Evolutionary conservation across 2,797 vertebrate genomes (phyloP).

Genomic region (Poliocrania exsul): DNA sequence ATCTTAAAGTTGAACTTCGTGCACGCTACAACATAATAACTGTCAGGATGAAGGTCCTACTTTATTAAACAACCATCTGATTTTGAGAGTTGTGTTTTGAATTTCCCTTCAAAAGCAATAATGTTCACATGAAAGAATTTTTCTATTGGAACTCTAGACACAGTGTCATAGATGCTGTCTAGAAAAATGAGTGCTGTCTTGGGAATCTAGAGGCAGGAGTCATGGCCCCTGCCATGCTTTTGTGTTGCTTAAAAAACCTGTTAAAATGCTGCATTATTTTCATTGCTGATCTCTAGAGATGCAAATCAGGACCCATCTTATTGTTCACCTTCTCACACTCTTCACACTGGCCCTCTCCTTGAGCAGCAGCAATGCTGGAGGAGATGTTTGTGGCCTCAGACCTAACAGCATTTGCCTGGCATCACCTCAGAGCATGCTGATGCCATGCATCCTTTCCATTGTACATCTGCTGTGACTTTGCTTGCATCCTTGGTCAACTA

Average conservation of each 20-base stretch:
- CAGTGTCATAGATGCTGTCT: background rate
- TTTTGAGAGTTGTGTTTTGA: background rate
- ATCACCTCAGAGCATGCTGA: background rate
- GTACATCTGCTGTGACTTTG: background rate
- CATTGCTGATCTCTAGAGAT: background rate
- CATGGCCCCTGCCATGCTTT: background rate
- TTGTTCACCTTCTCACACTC: background rate
- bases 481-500: background rate
- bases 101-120: background rate
- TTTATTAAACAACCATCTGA: background rate
- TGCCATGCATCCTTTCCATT: background rate
- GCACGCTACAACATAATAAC: background rate
- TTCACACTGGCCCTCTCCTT: accelerated
- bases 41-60: background rate
- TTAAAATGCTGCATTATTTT: background rate
- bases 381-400: background rate
- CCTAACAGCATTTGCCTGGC: background rate
- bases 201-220: background rate
- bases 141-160: background rate
- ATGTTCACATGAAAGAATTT: background rate
- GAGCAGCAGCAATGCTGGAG: background rate
- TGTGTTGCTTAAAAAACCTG: background rate
- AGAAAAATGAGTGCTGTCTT: background rate
- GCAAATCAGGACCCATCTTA: background rate
- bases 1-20: background rate